Conservation (phyloP, 1,140 invertebrate genomes). For the Acyrthosiphon pisum region DNA sequence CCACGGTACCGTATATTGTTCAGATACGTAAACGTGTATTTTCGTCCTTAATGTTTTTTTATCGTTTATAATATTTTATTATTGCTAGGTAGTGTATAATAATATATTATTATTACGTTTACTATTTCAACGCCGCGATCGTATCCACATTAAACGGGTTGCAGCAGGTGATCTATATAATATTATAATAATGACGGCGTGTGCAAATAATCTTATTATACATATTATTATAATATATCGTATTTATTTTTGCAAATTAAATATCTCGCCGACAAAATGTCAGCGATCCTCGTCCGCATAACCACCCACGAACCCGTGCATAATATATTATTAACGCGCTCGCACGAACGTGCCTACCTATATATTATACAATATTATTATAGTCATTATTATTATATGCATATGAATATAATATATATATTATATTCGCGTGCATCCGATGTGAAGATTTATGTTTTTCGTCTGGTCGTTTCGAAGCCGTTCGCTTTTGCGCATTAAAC, state of each 20-base stretch:
- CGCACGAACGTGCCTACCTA: neutral
- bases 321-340: neutral
- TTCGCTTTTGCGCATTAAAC: conserved; percentile 19
- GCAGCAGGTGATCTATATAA: neutral
- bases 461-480: conserved; percentile 36
- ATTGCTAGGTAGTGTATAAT: no score
- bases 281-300: neutral
- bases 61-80: no score
- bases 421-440: neutral
- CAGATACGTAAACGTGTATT: no score
- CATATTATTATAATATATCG: neutral
- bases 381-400: neutral
- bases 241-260: neutral
- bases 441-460: conserved; percentile 49
- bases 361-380: neutral
- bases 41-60: no score
- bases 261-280: neutral
- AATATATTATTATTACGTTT: no score
- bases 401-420: neutral
- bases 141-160: neutral
- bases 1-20: no score
- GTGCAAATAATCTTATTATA: neutral
- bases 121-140: neutral
- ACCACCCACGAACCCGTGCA: conserved; percentile 4
- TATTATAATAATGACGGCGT: neutral